Conservation (phyloP, 1,140 invertebrate species). For the Tetramorium simillimum region DNA sequence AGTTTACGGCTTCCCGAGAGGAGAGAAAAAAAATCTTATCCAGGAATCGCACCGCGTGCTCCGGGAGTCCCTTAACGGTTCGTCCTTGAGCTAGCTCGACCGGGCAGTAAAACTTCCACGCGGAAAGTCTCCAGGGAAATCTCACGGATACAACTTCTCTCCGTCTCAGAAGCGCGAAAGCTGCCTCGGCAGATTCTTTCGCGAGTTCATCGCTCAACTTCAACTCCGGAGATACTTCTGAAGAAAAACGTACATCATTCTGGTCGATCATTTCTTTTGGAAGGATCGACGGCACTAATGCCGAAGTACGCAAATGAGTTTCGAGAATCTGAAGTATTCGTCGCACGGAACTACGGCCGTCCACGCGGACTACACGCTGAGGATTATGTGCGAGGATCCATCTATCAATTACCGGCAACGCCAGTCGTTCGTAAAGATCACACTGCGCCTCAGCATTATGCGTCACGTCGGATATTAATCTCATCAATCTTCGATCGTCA, state of each 20-base stretch:
- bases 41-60: conserved; percentile 86
- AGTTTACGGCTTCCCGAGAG: conserved; percentile 80
- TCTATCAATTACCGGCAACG: conserved; percentile 83
- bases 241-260: conserved; percentile 1
- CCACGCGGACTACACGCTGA: conserved; percentile 86
- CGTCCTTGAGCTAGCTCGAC: conserved; percentile 86
- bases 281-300: conserved; percentile 82
- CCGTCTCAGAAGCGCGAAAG: conserved; percentile 74
- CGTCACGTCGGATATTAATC: background rate
- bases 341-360: conserved; percentile 83
- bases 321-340: conserved; percentile 84
- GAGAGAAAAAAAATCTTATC: conserved; percentile 87
- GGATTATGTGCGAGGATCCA: conserved; percentile 85
- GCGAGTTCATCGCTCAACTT: conserved; percentile 38
- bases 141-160: conserved; percentile 67
- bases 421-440: conserved; percentile 71
- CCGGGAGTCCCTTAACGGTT: conserved; percentile 81
- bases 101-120: conserved; percentile 87
- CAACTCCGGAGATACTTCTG: conserved; percentile 24
- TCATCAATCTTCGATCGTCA: conserved; percentile 10
- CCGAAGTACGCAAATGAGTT: conserved; percentile 81
- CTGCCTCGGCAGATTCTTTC: conserved; percentile 70
- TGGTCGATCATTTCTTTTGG: conserved; percentile 70
- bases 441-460: conserved; percentile 49
- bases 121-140: conserved; percentile 83